Conservation (phyloP, 2,797 vertebrate genomes). For the Microctenopoma stevenorrisi region DNA sequence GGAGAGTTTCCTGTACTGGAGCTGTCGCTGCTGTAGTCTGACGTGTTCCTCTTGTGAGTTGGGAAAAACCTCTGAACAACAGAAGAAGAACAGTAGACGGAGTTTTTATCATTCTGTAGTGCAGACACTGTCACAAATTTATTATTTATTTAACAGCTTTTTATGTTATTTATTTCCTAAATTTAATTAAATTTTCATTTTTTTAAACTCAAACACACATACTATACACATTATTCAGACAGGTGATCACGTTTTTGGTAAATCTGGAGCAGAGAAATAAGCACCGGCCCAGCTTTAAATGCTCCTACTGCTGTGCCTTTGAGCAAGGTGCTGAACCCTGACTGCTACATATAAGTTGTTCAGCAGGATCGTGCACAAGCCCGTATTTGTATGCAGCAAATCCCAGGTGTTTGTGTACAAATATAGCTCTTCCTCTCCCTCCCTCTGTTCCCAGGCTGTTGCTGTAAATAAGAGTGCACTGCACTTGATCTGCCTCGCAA, state of each 20-base stretch:
- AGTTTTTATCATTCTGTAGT: neutral
- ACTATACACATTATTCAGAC: too few species aligned
- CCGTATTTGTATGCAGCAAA: constrained; percentile 33
- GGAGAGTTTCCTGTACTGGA: constrained; percentile 80
- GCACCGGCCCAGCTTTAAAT: neutral
- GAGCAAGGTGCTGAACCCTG: constrained; percentile 4
- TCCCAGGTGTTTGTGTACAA: constrained; percentile 33
- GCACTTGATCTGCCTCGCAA: constrained; percentile 62
- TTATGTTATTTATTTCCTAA: too few species aligned
- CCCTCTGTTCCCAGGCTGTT: neutral
- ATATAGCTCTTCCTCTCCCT: constrained; percentile 1
- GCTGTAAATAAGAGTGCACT: constrained; percentile 25
- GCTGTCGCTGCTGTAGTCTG: constrained; percentile 80
- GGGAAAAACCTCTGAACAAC: constrained; percentile 66
- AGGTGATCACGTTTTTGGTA: neutral
- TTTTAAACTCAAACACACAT: too few species aligned
- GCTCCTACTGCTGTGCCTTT: constrained; percentile 15
- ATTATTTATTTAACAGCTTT: too few species aligned
- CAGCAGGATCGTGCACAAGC: neutral
- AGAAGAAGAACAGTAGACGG: neutral
- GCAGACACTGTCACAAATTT: too few species aligned
- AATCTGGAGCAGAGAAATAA: neutral
- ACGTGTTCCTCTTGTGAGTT: constrained; percentile 76
- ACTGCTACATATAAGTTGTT: neutral
- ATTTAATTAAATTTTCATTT: too few species aligned